Conservation (phyloP, 2,113 vertebrate species). For the Rhinogobius similis region DNA sequence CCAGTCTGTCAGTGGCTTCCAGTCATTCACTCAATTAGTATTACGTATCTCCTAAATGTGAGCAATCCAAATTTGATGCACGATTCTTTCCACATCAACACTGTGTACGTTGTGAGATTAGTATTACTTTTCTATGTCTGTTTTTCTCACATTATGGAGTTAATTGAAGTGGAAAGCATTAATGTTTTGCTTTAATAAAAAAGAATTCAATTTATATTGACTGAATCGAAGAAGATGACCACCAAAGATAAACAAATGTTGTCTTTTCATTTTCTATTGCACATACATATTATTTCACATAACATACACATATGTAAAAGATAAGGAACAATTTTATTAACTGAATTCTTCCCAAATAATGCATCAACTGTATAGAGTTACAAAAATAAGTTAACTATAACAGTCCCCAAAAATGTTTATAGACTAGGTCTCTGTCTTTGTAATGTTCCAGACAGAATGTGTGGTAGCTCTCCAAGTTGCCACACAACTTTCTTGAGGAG, state of each 20-base stretch:
- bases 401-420: constrained; percentile 44
- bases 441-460: constrained; percentile 70
- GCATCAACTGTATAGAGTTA: constrained; percentile 66
- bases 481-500: constrained; percentile 55
- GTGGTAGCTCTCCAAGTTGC: constrained; percentile 62
- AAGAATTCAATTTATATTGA: constrained; percentile 35
- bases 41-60: constrained; percentile 31
- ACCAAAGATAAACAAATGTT: constrained; percentile 60
- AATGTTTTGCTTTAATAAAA: constrained; percentile 32
- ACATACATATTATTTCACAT: constrained; percentile 87
- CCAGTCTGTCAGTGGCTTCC: constrained; percentile 57
- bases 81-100: constrained; percentile 20
- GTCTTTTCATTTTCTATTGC: constrained; percentile 92
- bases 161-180: constrained; percentile 25
- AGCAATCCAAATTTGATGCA: constrained; percentile 23
- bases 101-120: constrained; percentile 32
- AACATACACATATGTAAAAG: constrained; percentile 76
- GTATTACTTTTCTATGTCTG: constrained; percentile 11
- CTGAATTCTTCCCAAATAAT: constrained; percentile 58
- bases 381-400: constrained; percentile 78
- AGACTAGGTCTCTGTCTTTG: constrained; percentile 55
- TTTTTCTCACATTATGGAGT: constrained; percentile 12
- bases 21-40: constrained; percentile 1
- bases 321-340: constrained; percentile 67
- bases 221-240: constrained; percentile 46